These are phyloP conservation scores for Callyntrura sp. DNA, from an alignment of 2,888 invertebrate species.

Conservation along the genomic window DNA sequence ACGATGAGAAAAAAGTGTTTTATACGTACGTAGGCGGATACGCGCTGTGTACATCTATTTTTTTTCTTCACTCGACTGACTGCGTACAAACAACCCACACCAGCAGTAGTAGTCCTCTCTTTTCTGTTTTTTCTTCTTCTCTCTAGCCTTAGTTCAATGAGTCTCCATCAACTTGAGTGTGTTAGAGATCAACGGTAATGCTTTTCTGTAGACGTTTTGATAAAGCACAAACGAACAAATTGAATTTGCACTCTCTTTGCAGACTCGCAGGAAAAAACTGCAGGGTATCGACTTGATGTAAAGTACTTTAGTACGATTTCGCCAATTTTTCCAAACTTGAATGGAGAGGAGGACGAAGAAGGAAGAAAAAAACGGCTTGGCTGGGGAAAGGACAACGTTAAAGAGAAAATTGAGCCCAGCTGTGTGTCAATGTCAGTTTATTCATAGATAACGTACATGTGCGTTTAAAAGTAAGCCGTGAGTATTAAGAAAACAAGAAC, in stretches of 20 bases:
- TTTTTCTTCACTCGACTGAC: constrained; percentile 6
- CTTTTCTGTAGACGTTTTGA: constrained; percentile 50
- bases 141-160: constrained; percentile 1
- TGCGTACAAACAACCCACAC: background rate
- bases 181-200: constrained; percentile 49
- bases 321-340: constrained; percentile 48
- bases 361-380: background rate
- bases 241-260: constrained; percentile 56
- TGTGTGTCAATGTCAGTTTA: constrained; percentile 75
- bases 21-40: background rate
- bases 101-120: background rate
- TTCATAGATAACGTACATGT: constrained; percentile 53
- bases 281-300: too few relatives aligned
- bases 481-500: constrained; percentile 58
- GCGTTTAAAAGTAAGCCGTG: constrained; percentile 53
- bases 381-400: constrained; percentile 24
- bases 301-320: constrained; percentile 32
- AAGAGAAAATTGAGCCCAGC: constrained; percentile 68
- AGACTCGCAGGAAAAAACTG: background rate
- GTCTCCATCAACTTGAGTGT: constrained; percentile 9
- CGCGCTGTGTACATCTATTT: background rate
- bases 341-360: constrained; percentile 33
- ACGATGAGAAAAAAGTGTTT: background rate
- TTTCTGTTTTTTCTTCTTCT: background rate
- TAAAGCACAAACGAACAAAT: constrained; percentile 63